These are phyloP conservation scores for Tragelaphus imberbis DNA, from an alignment of 2,113 vertebrate species.

Conservation along the genomic window DNA sequence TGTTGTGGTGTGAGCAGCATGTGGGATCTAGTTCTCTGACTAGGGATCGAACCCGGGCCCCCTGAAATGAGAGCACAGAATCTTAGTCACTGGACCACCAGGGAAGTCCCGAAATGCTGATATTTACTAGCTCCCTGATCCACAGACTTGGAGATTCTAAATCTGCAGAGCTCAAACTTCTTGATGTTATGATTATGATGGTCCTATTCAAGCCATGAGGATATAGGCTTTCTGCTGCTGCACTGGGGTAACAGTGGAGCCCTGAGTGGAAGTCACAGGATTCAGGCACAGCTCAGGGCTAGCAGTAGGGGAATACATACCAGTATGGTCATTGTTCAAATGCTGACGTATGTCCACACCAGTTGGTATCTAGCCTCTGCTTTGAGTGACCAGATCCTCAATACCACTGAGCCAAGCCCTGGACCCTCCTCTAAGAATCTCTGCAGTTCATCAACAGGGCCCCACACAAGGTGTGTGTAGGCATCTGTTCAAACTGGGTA, in stretches of 20 bases:
- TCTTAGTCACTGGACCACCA: not conserved
- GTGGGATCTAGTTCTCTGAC: not conserved
- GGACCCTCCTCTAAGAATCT: not conserved
- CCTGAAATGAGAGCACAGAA: not conserved
- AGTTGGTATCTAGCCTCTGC: not conserved
- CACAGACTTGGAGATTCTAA: not conserved
- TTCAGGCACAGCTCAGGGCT: not conserved
- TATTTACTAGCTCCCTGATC: not conserved
- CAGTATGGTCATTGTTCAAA: not conserved
- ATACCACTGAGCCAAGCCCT: not conserved
- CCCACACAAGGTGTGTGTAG: accelerated
- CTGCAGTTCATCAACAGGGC: not conserved
- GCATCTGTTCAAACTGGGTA: not conserved
- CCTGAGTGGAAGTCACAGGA: not conserved
- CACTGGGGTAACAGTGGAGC: not conserved
- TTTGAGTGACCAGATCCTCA: not conserved
- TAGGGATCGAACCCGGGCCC: not conserved
- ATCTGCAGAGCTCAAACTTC: not conserved
- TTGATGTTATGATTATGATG: not conserved
- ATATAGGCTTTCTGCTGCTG: not conserved
- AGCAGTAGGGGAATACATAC: not conserved
- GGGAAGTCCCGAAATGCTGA: not conserved
- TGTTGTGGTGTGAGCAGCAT: not conserved
- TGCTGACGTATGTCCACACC: not conserved
- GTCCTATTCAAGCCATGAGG: not conserved